A percentile compares a stretch with the other conserved stretches of the same genome.
Evolutionary conservation across 2,888 invertebrate species (phyloP).

Genomic region (Dynastes hyllus): DNA sequence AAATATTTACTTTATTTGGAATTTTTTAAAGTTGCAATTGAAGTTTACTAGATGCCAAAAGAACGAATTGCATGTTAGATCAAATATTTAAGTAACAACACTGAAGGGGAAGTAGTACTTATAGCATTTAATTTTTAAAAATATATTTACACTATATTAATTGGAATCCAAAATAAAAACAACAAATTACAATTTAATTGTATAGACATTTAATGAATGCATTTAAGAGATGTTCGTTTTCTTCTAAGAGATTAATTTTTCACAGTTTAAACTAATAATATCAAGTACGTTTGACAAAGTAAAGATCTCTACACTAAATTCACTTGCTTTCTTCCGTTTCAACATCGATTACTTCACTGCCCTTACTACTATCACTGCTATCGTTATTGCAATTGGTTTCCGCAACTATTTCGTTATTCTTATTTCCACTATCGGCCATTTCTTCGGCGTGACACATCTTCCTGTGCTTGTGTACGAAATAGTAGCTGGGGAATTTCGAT

Average conservation of each 20-base stretch:
- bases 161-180: slow-evolving; percentile 2
- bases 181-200: slow-evolving; percentile 14
- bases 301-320: slow-evolving; percentile 23
- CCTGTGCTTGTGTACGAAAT: slow-evolving; percentile 94
- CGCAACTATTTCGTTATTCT: slow-evolving; percentile 66
- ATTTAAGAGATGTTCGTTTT: background rate
- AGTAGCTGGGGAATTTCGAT: slow-evolving; percentile 93
- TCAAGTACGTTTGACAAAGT: background rate
- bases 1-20: too few relatives aligned
- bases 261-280: slow-evolving; percentile 3
- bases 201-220: background rate
- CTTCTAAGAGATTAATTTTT: slow-evolving; percentile 11
- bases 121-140: slow-evolving; percentile 1
- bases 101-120: too few relatives aligned
- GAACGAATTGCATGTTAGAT: too few relatives aligned
- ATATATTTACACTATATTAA: slow-evolving; percentile 18
- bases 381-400: slow-evolving; percentile 57
- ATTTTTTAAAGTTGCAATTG: too few relatives aligned
- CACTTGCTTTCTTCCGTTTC: slow-evolving; percentile 51
- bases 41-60: too few relatives aligned
- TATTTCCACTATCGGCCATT: slow-evolving; percentile 66
- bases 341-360: slow-evolving; percentile 52
- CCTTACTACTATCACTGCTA: slow-evolving; percentile 61
- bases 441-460: slow-evolving; percentile 88
- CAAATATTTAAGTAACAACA: too few relatives aligned